Evolutionary conservation across 2,888 invertebrate genomes (phyloP), one percentile per base, ranked within the genome.

Genomic region (Callosobruchus maculatus): DNA sequence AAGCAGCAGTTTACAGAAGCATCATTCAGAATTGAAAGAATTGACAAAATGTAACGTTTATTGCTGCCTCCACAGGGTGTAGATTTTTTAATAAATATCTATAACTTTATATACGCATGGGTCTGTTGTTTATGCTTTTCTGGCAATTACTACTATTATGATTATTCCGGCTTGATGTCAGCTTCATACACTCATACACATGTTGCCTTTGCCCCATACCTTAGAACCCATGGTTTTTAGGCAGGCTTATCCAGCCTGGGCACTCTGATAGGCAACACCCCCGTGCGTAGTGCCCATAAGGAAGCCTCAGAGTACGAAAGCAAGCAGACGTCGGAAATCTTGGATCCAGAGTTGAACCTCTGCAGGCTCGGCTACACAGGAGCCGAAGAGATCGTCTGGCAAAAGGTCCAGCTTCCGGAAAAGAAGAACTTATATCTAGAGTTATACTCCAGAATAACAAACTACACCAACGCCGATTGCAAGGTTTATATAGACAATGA

Each of bases 391-490:
- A 90, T 93, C 73, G 90, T 91, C 81, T 93, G 93, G 92, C 87
- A 88, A 77, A 88, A 89, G 76, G 88, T 93, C 20, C 88, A 89
- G 72, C 84, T 93, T 68, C 93, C 93, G 0, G 91, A 91, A 80
- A 93, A 93, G 85, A 90, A 89, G 78, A 92, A 93, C 83, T 84
- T 93, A 66, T 92, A 91, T 84, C 89, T 91, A 81, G 92, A 92
- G 81, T 88, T 93, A 76, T 91, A 90, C 80, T 88, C 90, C 31
- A 88, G 93, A 78, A 91, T 93, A 77, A 91, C 90, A 69, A 92
- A 92, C 84, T 91, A 90, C 83, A 90, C 91, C 92, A 93, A 93
- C 81, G 91, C 93, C 2, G 93, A 93, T 82, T 91, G 91, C 70
- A 87, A 91, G 72, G 88, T 93, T 4, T 90, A 90, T 78, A 91